Evolutionary conservation across 2,113 vertebrate genomes (phyloP).

Genomic region (Protobothrops flavoviridis): DNA sequence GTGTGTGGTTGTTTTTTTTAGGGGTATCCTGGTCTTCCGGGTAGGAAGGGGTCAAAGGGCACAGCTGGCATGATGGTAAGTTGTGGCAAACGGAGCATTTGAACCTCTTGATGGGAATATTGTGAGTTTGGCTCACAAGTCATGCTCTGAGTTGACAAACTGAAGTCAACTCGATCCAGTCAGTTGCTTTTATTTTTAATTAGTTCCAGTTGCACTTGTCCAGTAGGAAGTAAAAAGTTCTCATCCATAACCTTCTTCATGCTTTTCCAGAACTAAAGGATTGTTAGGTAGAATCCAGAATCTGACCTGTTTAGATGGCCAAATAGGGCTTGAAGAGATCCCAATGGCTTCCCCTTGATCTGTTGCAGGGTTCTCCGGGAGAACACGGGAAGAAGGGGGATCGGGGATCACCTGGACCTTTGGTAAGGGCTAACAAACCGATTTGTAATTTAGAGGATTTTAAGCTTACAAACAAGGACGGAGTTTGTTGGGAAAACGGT

Average conservation of each 20-base stretch:
- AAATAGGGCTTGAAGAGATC: background rate
- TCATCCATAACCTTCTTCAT: background rate
- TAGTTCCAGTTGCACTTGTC: background rate
- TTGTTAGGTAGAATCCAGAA: background rate
- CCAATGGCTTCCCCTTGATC: background rate
- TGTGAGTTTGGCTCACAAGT: background rate
- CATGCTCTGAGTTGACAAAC: background rate
- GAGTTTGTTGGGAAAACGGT: background rate
- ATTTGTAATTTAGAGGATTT: background rate
- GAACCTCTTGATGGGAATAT: background rate
- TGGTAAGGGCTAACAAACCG: slow-evolving; percentile 64
- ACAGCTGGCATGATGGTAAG: slow-evolving; percentile 68
- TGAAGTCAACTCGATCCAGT: background rate
- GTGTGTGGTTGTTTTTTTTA: slow-evolving; percentile 32
- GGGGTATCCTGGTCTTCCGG: slow-evolving; percentile 72
- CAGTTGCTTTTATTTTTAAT: background rate
- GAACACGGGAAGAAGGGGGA: slow-evolving; percentile 75
- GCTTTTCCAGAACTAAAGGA: background rate
- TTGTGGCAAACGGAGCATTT: background rate
- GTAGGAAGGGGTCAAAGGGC: slow-evolving; percentile 64
- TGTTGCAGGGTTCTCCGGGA: slow-evolving; percentile 73
- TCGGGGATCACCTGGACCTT: slow-evolving; percentile 64
- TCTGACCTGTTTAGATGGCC: background rate
- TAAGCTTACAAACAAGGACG: background rate
- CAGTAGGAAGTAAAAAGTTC: background rate